Evolutionary conservation across 64 coral and sea anemone genomes (phyloP).

Genomic region (Stylophora pistillata): DNA sequence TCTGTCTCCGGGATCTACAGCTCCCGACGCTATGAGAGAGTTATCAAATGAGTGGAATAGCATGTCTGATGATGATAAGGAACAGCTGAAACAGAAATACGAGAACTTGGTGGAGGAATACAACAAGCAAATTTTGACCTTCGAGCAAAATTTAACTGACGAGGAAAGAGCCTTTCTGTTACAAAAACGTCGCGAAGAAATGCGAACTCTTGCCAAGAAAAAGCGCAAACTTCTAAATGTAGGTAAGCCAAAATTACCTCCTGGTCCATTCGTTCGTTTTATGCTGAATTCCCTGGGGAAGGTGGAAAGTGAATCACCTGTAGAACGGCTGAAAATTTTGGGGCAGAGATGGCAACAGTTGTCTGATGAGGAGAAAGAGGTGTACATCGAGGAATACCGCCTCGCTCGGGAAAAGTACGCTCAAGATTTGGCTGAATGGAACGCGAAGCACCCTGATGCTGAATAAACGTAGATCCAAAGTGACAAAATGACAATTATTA

Average conservation of each 20-base stretch:
- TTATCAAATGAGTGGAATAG: not conserved
- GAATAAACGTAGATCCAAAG: not conserved
- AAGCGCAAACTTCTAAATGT: not conserved
- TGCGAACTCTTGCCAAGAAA: constrained; percentile 4
- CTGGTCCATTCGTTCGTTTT: not conserved
- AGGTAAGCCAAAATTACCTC: not conserved
- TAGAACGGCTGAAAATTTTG: constrained; percentile 21
- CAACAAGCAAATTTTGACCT: not conserved
- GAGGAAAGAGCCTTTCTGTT: constrained; percentile 7
- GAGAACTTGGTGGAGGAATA: not conserved
- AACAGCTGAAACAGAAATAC: not conserved
- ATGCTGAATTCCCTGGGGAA: not conserved
- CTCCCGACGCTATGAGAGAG: not conserved
- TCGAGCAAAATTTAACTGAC: not conserved
- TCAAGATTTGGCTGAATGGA: constrained; percentile 10
- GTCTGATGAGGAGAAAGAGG: not conserved
- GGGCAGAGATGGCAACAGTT: constrained; percentile 1
- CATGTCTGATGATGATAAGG: constrained; percentile 16
- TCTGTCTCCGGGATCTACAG: not conserved
- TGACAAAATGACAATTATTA: no score
- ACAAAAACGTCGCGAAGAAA: not conserved
- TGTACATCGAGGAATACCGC: constrained; percentile 5
- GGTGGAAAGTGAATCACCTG: not conserved
- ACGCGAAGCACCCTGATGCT: not conserved
- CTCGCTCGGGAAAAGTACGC: not conserved